A percentile compares a stretch with the other conserved stretches of the same genome.
These are phyloP conservation scores for Eciton burchellii DNA, from an alignment of 1,140 invertebrate genomes.

Conservation along the genomic window DNA sequence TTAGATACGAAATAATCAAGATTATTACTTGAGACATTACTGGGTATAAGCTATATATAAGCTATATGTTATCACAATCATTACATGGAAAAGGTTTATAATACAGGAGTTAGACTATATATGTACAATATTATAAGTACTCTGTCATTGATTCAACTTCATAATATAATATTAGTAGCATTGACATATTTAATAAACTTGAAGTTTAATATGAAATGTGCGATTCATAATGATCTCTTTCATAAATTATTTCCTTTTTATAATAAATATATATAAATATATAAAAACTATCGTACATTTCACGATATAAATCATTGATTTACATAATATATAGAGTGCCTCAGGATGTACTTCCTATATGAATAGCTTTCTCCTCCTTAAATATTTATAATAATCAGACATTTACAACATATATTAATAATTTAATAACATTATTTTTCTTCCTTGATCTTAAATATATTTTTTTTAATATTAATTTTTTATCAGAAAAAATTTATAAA, in stretches of 20 bases:
- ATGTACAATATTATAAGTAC: conserved; percentile 11
- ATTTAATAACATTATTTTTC: neutral
- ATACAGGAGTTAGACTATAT: conserved; percentile 5
- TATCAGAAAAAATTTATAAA: neutral
- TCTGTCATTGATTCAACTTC: conserved; percentile 23
- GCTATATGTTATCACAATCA: conserved; percentile 9
- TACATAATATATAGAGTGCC: conserved; percentile 5
- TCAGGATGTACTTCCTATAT: neutral
- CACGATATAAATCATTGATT: conserved; percentile 22
- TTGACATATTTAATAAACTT: conserved; percentile 12
- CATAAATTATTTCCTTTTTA: neutral
- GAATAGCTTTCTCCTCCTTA: too few species aligned
- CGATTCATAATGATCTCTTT: neutral
- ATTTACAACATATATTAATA: neutral
- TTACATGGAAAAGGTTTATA: conserved; percentile 17
- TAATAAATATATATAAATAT: neutral
- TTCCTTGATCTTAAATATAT: neutral
- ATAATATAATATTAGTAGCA: neutral
- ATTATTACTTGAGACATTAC: conserved; percentile 26
- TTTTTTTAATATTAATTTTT: neutral
- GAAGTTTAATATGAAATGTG: conserved; percentile 18
- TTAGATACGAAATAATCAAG: conserved; percentile 28
- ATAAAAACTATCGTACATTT: conserved; percentile 35
- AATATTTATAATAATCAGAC: too few species aligned
- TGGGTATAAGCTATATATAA: too few species aligned